Base-by-base conservation (phyloP, 2,797 vertebrate species). In the Arnoldichthys spilopterus region DNA sequence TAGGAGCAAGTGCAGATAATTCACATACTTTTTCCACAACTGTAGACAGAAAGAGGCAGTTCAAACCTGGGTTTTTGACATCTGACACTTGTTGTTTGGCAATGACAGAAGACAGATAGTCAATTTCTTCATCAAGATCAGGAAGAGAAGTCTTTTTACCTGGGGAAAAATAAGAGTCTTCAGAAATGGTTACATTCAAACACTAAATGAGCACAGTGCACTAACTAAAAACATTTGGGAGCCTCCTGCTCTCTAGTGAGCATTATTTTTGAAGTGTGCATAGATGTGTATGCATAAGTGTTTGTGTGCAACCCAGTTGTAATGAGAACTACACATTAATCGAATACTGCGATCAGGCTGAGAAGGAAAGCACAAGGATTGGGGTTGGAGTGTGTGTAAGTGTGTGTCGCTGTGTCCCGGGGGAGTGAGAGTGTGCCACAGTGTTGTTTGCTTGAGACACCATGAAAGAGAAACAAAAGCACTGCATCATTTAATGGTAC, bases 91-190 rank as follows among this genome's bases (percentile, higher is more conserved):
- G 49, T 56, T 96, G 93, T 74, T 92, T 93, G 74, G 91, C 86
- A 0, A 97, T 89, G 62, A 94, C 63, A 0, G 95, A 91, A 0
- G 93, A 94, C 40, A 98, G 84, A 43, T 88, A 87, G 88, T 98
- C 96, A 0, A 98, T 98, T 84, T 96, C 94, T 45, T 94, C 91
- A n/a, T 98, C 96, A 67, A 94, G 69, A 61, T 92, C 88, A 40
- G 90, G 84, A 77, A 90, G 62, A 0, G 86, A 51, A 0, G 30
- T 45, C 3, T 53, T 67, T 85, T 90, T 92, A 87, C 47, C 0
- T 61, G 18, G 6, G 79, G 43, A 69, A 63, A 59, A 81, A 16
- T 62, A 67, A 67, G 12, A 67, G 3, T 37, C 3, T 37, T n/a
- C n/a, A n/a, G n/a, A n/a, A n/a, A n/a, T n/a, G n/a, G n/a, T n/a